Percentiles rank a stretch among this genome's conserved stretches.
phyloP scores from a whole-genome alignment of 2,888 invertebrate species.

The Aricia artaxerxes region DNA sequence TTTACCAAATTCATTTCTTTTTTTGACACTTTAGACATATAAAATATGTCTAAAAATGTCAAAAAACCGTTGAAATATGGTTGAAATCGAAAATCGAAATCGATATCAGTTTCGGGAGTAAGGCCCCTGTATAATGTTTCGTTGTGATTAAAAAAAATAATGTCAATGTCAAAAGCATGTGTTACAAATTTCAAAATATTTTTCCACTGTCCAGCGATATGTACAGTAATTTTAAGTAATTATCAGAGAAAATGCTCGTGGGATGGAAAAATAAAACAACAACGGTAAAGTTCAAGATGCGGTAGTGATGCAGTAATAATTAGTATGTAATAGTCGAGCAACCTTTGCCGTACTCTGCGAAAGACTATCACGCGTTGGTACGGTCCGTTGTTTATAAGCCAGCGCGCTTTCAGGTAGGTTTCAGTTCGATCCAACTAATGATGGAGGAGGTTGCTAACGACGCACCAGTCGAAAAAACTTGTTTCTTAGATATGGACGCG shows the following conservation, averaged over 20 bases:
- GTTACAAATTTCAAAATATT: not conserved
- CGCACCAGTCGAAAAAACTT: conserved; percentile 72
- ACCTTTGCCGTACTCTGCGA: not conserved
- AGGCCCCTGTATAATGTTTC: too few relatives aligned
- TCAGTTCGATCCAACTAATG: conserved; percentile 72
- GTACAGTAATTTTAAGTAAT: not conserved
- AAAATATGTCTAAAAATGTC: too few relatives aligned
- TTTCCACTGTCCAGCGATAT: not conserved
- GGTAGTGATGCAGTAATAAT: conserved; percentile 16
- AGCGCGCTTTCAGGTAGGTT: conserved; percentile 54
- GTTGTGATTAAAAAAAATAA: not conserved
- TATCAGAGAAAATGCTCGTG: not conserved
- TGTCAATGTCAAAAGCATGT: not conserved
- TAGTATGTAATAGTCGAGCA: conserved; percentile 1
- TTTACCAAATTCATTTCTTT: too few relatives aligned
- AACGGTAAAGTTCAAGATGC: conserved; percentile 6
- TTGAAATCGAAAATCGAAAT: too few relatives aligned
- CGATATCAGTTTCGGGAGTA: too few relatives aligned
- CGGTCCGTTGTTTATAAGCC: conserved; percentile 68
- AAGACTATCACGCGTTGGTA: conserved; percentile 39
- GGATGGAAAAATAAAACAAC: not conserved
- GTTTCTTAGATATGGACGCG: conserved; percentile 89
- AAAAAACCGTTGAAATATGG: too few relatives aligned
- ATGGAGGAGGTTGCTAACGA: conserved; percentile 72
- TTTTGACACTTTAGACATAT: too few relatives aligned